Evolutionary conservation across 2,113 vertebrate species (phyloP), one percentile per base, ranked within the genome.

Genomic region (Melanerpes aurifrons): DNA sequence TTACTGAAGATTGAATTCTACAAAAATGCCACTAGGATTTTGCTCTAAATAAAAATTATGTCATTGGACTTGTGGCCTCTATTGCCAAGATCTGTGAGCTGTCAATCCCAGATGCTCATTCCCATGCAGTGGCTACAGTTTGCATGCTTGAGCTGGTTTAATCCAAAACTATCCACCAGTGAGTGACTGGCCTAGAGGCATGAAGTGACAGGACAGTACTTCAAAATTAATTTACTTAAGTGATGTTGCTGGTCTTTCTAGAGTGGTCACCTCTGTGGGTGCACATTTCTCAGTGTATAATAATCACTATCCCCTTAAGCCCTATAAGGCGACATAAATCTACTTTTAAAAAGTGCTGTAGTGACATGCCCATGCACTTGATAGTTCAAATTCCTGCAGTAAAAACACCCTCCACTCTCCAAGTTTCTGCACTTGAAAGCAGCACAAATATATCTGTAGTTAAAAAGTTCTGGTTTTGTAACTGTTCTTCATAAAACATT

Each of bases 201-300:
- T 89, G 82, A 97, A 95, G 97, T 98, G 98, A 99, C 98, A 99
- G 98, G 97, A 97, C 97, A 98, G 97, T 98, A 98, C 97, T 98
- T 99, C 98, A 98, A 98, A 98, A 98, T 98, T 98, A 98, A 99
- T 99, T 99, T 99, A 98, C 97, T 98, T 98, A 98, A 98, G 98
- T 98, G 97, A 97, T 93, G 63, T 97, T 97, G 94, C 97, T 96
- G 96, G 97, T 98, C 97, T 97, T 98, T 94, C 96, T 97, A 95
- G 96, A 97, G 92, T 86, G 93, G 92, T 95, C 95, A 98, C 96
- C 96, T 97, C 95, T 97, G 97, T 97, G 97, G 98, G 97, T 97
- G 96, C 96, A 97, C 96, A 97, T 97, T 97, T 98, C 96, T 97
- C 95, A 96, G 94, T 94, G 79, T 93, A 95, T 96, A 96, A 95